Base-by-base conservation (phyloP, 2,888 invertebrate genomes). In the Lysandra coridon region DNA sequence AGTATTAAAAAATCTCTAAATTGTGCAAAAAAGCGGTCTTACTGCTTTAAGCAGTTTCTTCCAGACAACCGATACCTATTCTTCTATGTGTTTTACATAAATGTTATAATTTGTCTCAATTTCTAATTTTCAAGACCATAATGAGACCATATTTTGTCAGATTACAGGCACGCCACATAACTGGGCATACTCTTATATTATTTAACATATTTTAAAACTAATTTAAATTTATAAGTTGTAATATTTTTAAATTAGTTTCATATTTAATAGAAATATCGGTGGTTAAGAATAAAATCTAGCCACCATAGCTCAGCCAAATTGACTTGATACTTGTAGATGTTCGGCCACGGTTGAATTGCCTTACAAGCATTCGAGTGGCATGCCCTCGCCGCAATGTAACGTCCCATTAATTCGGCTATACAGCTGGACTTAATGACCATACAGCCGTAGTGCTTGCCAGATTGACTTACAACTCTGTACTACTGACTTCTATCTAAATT, bases 401-500 rank as follows among this genome's bases (percentile, higher is more conserved):
- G 76, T 23, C 49, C 76, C 76, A 76, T 76, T 76, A 76, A 76
- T 76, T 76, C 76, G 76, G 33, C 76, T 33, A 53, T 76, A 76
- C 75, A 53, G 76, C 57, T 76, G 53, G 76, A 76, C 76, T 76
- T 76, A 76, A 76, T 76, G 76, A 76, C 76, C 49, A 76, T 76
- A 57, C 57, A 76, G 49, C 75, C 49, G 75, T 53, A 76, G 76
- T 53, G 76, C 76, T 53, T 30, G 53, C 76, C 53, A 76, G 76
- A 76, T 76, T 76, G 76, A 76, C 76, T 76, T 60, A 79, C 78
- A 79, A 80, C 23, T 23, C 23, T 23, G 23, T 23, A 23, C 23
- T 23, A 23, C 80, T 83, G 82, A 79, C 83, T 79, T 79, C 80
- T 76, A 76, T 57, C 76, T 57, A n/a, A 33, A 53, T 76, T 17